Percentiles rank a stretch among this genome's conserved stretches.
Conservation (phyloP, 92 coral and sea anemone species). For the Galaxea fascicularis region DNA sequence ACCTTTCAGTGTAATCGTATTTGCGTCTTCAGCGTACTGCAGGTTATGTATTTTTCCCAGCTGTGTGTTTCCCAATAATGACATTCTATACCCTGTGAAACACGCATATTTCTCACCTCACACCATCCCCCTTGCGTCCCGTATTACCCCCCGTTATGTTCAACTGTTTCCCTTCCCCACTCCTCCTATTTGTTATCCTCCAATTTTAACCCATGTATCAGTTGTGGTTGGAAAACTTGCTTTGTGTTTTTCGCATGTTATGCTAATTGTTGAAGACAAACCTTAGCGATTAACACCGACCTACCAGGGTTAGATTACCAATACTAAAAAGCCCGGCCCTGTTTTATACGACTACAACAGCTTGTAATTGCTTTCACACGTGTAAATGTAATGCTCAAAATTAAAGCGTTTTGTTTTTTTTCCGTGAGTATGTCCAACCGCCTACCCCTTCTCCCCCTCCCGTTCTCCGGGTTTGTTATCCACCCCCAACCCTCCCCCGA, state of each 20-base stretch:
- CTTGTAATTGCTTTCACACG: background rate
- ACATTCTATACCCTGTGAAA: background rate
- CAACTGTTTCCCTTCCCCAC: background rate
- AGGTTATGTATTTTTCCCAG: background rate
- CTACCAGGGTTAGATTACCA: background rate
- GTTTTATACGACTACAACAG: background rate
- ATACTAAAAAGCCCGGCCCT: background rate
- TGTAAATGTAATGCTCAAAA: background rate
- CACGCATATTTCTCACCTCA: background rate
- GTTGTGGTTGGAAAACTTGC: too few species aligned
- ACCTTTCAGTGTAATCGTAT: background rate
- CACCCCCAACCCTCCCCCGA: background rate
- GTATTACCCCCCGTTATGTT: background rate
- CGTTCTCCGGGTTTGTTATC: background rate
- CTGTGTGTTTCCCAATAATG: background rate
- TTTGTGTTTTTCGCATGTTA: background rate
- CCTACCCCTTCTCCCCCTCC: background rate
- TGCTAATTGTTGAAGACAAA: background rate
- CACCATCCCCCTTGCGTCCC: background rate
- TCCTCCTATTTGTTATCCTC: background rate
- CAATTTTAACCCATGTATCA: too few species aligned
- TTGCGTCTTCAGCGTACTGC: background rate
- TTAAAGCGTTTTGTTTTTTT: background rate
- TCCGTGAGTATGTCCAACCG: background rate
- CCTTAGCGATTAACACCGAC: background rate